A percentile compares a stretch with the other conserved stretches of the same genome.
Conservation (phyloP, 2,113 vertebrate species). For the Meleagris gallopavo region DNA sequence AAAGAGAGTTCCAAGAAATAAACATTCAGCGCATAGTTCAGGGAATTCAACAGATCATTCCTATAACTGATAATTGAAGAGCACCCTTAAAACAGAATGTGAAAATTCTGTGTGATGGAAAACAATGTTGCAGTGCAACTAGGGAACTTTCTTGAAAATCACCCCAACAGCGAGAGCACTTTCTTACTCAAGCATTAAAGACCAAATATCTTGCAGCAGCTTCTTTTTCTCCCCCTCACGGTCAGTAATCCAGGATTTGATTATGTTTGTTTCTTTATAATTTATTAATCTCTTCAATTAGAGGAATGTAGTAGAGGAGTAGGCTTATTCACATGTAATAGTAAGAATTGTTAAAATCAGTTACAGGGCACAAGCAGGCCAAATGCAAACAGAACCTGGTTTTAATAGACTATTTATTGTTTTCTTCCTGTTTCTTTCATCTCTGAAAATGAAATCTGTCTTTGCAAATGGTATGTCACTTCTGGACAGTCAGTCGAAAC, state of each 20-base stretch:
- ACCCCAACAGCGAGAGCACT: not conserved
- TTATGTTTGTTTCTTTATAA: not conserved
- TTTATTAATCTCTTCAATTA: constrained; percentile 4
- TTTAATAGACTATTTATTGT: constrained; percentile 24
- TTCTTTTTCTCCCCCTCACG: not conserved
- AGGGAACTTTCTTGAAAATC: not conserved
- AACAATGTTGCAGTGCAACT: not conserved
- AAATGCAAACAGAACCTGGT: not conserved
- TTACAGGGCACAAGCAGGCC: not conserved
- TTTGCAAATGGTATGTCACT: not conserved
- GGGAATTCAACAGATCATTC: not conserved
- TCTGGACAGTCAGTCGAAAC: not conserved
- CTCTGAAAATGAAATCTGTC: constrained; percentile 9
- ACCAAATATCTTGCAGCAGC: not conserved
- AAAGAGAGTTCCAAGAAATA: not conserved
- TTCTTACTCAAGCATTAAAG: not conserved
- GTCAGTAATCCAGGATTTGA: not conserved
- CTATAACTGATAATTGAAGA: not conserved
- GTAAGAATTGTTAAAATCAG: constrained; percentile 13
- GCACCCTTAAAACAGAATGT: not conserved
- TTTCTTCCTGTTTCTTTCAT: constrained; percentile 25
- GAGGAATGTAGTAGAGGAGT: not conserved
- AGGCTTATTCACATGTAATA: not conserved
- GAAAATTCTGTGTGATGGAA: not conserved
- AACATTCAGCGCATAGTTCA: not conserved